phyloP scores from a whole-genome alignment of 2,888 invertebrate species.

The Petrolisthes cinctipes region DNA sequence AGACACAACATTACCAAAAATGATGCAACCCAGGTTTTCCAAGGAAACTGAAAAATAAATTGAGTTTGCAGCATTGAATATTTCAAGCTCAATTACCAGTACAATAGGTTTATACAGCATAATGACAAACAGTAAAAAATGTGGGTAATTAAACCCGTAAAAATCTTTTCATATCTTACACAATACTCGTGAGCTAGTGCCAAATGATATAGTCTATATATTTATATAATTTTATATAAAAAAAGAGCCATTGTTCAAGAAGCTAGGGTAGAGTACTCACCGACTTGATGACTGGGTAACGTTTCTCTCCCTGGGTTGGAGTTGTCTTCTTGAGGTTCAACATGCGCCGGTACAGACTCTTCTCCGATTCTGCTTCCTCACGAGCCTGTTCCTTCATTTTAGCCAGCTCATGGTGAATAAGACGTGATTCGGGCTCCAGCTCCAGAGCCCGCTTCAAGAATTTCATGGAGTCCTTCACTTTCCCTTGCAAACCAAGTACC shows the following conservation, averaged over 20 bases:
- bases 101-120: neutral
- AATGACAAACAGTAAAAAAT: neutral
- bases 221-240: no score
- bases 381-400: conserved; percentile 53
- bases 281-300: conserved; percentile 51
- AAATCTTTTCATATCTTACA: no score
- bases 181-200: no score
- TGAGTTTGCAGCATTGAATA: neutral
- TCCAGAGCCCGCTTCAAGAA: conserved; percentile 55
- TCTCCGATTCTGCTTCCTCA: conserved; percentile 75
- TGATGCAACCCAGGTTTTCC: conserved; percentile 42
- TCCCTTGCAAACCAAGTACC: conserved; percentile 58
- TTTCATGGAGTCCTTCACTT: conserved; percentile 46
- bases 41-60: conserved; percentile 49
- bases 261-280: conserved; percentile 42
- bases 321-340: conserved; percentile 67
- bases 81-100: neutral
- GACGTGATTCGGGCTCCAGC: conserved; percentile 60
- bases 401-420: conserved; percentile 60
- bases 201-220: neutral
- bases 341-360: conserved; percentile 80
- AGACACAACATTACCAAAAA: conserved; percentile 44
- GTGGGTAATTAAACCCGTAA: neutral
- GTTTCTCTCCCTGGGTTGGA: conserved; percentile 27
- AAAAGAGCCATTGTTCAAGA: neutral